Base-by-base conservation (phyloP, 2,797 vertebrate genomes). In the Tangara arthus region DNA sequence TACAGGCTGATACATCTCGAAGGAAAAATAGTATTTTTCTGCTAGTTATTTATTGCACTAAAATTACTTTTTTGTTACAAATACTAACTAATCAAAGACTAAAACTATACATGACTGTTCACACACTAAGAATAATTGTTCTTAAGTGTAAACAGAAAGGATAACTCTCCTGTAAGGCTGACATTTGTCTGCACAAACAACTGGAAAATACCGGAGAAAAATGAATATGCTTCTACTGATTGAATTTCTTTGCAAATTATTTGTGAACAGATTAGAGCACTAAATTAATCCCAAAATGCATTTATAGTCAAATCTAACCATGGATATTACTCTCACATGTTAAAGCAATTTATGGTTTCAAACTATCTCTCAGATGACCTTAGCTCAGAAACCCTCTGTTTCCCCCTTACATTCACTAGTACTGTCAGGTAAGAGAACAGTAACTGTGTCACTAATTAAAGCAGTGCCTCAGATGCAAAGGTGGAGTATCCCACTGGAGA, bases 321-420 rank as follows among this genome's bases (percentile, higher is more conserved):
- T 16, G 22, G n/a, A 64, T 50, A 13, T 70, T 61, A 53, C 11
- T 61, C 5, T 55, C 2, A 8, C 35, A 68, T 2, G 3, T 88
- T 81, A 75, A 81, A 83, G 20, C 17, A 86, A 39, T 77, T 68
- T 41, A 64, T 27, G 6, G 28, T 23, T 94, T 87, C 78, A 85
- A 35, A 89, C 18, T 39, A 16, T 28, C 41, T 91, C 41, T 89
- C 49, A 91, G 46, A 34, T 55, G 32, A 61, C 23, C 8, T 39
- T 22, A 56, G 15, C 26, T 68, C 10, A 4, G 49, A 87, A 90
- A 78, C 21, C 10, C 28, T 18, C 35, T 61, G n/a, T 44, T 89
- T 72, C 20, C 16, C 42, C 14, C 8, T 65, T 5, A 1, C 18
- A 41, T 61, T 82, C 66, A 53, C 11, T 23, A 47, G 28, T 41